These are phyloP conservation scores for Raphicerus campestris DNA, from an alignment of 2,113 vertebrate genomes.

Conservation along the genomic window DNA sequence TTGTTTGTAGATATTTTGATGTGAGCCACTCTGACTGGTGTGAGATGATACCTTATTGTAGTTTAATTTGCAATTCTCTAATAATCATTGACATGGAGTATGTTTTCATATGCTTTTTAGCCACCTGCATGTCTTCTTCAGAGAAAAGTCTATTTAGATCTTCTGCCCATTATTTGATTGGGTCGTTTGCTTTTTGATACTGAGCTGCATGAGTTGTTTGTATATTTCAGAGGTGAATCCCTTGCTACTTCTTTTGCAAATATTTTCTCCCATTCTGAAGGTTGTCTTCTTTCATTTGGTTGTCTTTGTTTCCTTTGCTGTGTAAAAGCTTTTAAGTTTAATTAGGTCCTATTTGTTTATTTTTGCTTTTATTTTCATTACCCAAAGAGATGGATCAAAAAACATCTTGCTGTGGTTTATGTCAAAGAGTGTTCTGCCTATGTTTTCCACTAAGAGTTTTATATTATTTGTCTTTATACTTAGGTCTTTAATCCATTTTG, in stretches of 20 bases:
- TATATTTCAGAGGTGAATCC: neutral
- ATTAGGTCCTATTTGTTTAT: neutral
- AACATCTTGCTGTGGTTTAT: neutral
- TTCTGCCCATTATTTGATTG: neutral
- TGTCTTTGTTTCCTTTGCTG: neutral
- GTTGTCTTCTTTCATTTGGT: neutral
- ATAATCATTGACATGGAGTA: neutral
- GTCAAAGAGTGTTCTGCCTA: neutral
- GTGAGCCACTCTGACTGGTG: neutral
- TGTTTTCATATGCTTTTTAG: neutral
- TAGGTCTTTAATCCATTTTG: neutral
- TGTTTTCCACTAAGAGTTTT: neutral
- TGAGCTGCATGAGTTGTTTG: neutral
- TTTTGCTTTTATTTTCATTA: neutral
- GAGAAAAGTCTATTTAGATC: neutral
- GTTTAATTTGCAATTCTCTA: neutral
- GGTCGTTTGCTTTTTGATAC: neutral
- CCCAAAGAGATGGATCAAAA: neutral
- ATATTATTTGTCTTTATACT: neutral
- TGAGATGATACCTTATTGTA: neutral
- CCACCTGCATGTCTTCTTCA: accelerated
- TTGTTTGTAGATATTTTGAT: neutral
- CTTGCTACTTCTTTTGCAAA: neutral
- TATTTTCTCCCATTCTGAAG: neutral
- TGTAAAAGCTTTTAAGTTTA: neutral